Percentiles rank a stretch among this genome's conserved stretches.
These are phyloP conservation scores for Hydrotaea cyrtoneurina DNA, from an alignment of 2,888 invertebrate genomes.

Conservation along the genomic window DNA sequence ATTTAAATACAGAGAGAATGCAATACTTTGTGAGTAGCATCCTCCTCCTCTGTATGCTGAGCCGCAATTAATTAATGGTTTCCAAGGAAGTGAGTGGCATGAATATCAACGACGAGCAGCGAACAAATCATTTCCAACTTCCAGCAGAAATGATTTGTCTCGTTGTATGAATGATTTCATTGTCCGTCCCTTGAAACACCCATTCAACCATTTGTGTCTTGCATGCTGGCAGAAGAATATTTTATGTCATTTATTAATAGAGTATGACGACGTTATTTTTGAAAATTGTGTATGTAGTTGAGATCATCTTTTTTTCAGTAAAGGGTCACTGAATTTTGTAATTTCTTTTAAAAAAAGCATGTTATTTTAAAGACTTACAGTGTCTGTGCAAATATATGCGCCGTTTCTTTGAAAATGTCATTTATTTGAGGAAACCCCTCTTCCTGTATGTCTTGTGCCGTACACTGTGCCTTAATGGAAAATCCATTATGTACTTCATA, in stretches of 20 bases:
- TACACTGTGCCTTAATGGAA: background rate
- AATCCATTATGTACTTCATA: slow-evolving; percentile 50
- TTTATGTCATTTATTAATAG: background rate
- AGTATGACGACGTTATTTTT: slow-evolving; percentile 8
- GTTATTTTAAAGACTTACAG: no score
- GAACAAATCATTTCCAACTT: background rate
- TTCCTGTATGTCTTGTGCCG: no score
- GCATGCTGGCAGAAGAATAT: background rate
- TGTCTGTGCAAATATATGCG: no score
- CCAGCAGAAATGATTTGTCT: no score
- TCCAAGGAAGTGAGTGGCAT: slow-evolving; percentile 13
- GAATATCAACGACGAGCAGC: background rate
- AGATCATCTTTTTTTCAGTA: background rate
- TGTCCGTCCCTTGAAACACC: background rate
- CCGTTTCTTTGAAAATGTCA: no score
- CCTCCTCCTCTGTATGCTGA: background rate
- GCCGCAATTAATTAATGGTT: slow-evolving; percentile 3
- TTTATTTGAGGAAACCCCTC: no score
- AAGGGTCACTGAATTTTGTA: background rate
- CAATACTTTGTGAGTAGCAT: background rate
- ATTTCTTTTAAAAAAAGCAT: background rate
- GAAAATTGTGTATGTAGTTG: background rate
- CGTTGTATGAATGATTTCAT: no score
- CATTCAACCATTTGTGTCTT: background rate
- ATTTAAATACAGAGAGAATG: background rate